A percentile compares a stretch with the other conserved stretches of the same genome.
These are phyloP conservation scores for Diadumene lineata DNA, from an alignment of 92 coral and sea anemone species.

Conservation along the genomic window DNA sequence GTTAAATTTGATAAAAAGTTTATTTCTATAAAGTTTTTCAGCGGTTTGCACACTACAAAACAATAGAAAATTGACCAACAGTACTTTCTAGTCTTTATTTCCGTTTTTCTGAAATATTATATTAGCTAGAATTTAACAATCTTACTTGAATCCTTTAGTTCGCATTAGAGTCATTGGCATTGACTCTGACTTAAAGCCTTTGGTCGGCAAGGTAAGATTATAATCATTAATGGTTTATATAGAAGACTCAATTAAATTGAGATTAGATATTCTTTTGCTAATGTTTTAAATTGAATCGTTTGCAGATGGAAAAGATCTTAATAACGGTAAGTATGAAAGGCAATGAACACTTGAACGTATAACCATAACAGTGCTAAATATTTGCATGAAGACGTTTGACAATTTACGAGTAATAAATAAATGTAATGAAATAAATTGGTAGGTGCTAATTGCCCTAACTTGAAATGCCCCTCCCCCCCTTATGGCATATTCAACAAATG, in stretches of 20 bases:
- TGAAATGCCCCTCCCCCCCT: no score
- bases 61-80: no score
- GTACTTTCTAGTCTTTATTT: neutral
- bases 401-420: no score
- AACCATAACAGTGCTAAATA: neutral
- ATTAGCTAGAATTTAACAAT: no score
- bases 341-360: neutral
- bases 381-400: neutral
- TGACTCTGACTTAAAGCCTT: conserved; percentile 69
- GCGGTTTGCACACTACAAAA: no score
- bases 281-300: neutral
- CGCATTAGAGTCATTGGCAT: conserved; percentile 80
- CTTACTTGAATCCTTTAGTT: conserved; percentile 35
- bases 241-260: neutral
- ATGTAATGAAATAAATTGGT: no score
- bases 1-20: no score
- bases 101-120: neutral
- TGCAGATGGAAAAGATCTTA: neutral
- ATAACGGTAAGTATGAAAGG: neutral
- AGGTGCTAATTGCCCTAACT: no score
- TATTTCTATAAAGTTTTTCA: no score
- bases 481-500: no score
- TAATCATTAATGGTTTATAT: neutral
- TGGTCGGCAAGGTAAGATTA: conserved; percentile 57
- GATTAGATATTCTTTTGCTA: no score